A percentile compares a stretch with the other conserved stretches of the same genome.
These are phyloP conservation scores for Petrophora chlorosata DNA, from an alignment of 2,888 invertebrate species.

Conservation along the genomic window DNA sequence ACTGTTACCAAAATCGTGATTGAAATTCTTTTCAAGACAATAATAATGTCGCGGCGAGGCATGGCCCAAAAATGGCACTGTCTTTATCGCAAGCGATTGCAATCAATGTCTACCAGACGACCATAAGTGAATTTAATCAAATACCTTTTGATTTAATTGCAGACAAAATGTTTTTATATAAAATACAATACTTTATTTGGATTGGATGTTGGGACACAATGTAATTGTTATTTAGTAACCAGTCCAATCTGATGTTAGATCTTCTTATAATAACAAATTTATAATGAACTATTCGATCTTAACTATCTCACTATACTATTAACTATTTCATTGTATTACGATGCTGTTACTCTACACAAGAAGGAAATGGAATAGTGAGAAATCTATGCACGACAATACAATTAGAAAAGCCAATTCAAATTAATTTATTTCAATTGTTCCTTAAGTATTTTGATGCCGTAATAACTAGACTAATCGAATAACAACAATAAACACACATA, in stretches of 20 bases:
- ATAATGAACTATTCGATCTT: neutral
- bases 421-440: neutral
- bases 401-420: no score
- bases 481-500: neutral
- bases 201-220: constrained; percentile 15
- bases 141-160: constrained; percentile 32
- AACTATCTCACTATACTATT: neutral
- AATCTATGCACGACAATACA: no score
- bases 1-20: constrained; percentile 34
- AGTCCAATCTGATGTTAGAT: constrained; percentile 1
- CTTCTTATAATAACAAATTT: constrained; percentile 1
- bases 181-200: constrained; percentile 8
- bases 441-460: neutral
- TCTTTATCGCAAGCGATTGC: constrained; percentile 35
- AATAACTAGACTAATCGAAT: neutral
- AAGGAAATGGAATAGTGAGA: no score
- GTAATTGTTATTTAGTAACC: constrained; percentile 19
- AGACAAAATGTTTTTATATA: constrained; percentile 13
- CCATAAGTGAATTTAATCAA: constrained; percentile 33
- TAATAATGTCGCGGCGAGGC: constrained; percentile 27
- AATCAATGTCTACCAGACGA: constrained; percentile 30
- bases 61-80: constrained; percentile 35
- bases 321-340: neutral
- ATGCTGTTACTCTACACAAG: no score
- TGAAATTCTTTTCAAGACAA: constrained; percentile 31